Evolutionary conservation across 1,140 invertebrate genomes (phyloP), one percentile per base, ranked within the genome.

Genomic region (Nephotettix cincticeps): DNA sequence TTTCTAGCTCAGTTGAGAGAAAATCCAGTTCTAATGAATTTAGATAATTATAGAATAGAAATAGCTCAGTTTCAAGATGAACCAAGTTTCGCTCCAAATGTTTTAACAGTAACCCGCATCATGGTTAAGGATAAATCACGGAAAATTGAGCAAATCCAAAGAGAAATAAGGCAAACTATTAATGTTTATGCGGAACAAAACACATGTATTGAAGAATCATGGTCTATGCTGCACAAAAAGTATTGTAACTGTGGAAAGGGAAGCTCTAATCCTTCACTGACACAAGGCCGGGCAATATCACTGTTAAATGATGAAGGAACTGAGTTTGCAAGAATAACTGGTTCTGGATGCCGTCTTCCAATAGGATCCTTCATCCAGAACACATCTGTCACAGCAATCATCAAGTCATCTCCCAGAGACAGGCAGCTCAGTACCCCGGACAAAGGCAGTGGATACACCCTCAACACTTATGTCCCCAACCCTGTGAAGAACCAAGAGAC

Each of bases 21-120:
- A 1, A 45, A 43, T 43, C 64, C 64, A 11, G n/a, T 67, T n/a
- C 14, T 67, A 23, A 14, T 25, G 17, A 23, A 67, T 9, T 25
- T 67, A 17, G 6, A 21, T 4, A 45, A 45, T 67, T 67, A 43
- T 67, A 28, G 64, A 6, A 29, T 43, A 45, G 64, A 67, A 67
- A 45, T 67, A n/a, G 32, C 32, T 14, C 9, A 67, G 1, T 43
- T 45, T 19, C 17, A n/a, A 67, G 27, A 67, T n/a, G 40, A 67
- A 27, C 32, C 23, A 23, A 1, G n/a, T 9, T 21, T 14, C 1
- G 32, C 30, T 23, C 17, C 32, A 9, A 43, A 45, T 25, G 32
- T 43, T 6, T 27, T 43, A 21, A 45, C 32, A 14, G 32, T 43
- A 4, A 6, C 17, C 14, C 32, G 25, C 1, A 27, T 67, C 19